These are phyloP conservation scores for Stratiomys singularior DNA, from an alignment of 2,888 invertebrate species.

Conservation along the genomic window DNA sequence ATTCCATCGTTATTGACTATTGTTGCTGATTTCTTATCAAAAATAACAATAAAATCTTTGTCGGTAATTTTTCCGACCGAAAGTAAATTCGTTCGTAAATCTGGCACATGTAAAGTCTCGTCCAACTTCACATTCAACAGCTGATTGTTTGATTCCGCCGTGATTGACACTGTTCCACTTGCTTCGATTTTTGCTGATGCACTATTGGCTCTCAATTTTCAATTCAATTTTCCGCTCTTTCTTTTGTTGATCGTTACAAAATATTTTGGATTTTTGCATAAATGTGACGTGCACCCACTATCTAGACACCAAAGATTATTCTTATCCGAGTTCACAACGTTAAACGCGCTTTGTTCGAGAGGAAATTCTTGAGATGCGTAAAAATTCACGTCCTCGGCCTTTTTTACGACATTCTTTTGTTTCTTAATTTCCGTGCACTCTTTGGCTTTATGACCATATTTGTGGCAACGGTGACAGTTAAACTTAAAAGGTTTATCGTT, in stretches of 20 bases:
- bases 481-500: background rate
- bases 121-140: background rate
- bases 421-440: constrained; percentile 42
- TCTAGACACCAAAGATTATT: background rate
- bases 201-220: background rate
- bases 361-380: too few species aligned
- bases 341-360: too few species aligned
- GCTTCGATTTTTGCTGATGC: background rate
- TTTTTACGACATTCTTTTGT: constrained; percentile 27
- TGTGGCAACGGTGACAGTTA: background rate
- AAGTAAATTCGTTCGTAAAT: constrained; percentile 10
- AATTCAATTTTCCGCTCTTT: background rate
- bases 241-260: background rate
- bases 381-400: constrained; percentile 1
- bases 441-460: constrained; percentile 39
- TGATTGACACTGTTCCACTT: background rate
- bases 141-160: too few species aligned
- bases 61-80: constrained; percentile 3
- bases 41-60: constrained; percentile 23
- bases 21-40: constrained; percentile 18
- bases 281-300: background rate
- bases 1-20: background rate
- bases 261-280: background rate
- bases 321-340: background rate
- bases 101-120: constrained; percentile 13